Base-by-base conservation (phyloP, 1,140 invertebrate genomes). In the Drosophila santomea region DNA sequence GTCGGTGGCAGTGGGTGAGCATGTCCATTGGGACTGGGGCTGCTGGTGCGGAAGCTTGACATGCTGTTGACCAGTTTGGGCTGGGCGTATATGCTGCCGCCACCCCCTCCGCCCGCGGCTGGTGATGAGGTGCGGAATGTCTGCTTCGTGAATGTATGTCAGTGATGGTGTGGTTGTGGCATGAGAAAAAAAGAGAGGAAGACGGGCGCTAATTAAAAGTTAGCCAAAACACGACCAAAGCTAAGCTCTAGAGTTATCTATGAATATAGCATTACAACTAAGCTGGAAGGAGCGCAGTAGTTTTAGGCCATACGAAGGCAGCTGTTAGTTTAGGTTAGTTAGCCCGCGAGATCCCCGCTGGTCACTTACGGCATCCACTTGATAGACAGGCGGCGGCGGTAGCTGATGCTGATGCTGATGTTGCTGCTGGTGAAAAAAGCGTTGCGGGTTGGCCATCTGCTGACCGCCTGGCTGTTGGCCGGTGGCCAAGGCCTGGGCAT, bases 81-180 rank as follows among this genome's bases (percentile, higher is more conserved):
- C 63, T 92, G 91, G 45, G 91, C 91, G 78, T 92, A 92, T 57
- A 92, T 91, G 76, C 90, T 80, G 38, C 78, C 57, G 45, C 69
- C 57, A 36, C 68, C 76, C 7, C 73, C 85, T 54, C 62, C 74
- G 14, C 61, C 60, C 11, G 66, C 74, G 38, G 78, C 71, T 23
- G 90, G 90, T 74, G 91, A 91, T 67, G 80, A 90, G 14, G 91
- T 92, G 86, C 91, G 90, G 71, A 83, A 92, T 68, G 91, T 89
- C 91, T 92, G 75, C 68, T 32, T 32, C 54, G n/a, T 36, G 32
- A 39, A 2, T 55, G 59, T 39, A 43, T 61, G 66, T 55, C 20
- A 11, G 14, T 57, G 55, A 23, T 28, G 58, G 20, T 20, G 41
- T 4, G 15, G 20, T 47, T 44, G 66, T 35, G 45, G n/a, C 62